Evolutionary conservation across 2,797 vertebrate species (phyloP), one percentile per base, ranked within the genome.

Genomic region (Sebastes minor): DNA sequence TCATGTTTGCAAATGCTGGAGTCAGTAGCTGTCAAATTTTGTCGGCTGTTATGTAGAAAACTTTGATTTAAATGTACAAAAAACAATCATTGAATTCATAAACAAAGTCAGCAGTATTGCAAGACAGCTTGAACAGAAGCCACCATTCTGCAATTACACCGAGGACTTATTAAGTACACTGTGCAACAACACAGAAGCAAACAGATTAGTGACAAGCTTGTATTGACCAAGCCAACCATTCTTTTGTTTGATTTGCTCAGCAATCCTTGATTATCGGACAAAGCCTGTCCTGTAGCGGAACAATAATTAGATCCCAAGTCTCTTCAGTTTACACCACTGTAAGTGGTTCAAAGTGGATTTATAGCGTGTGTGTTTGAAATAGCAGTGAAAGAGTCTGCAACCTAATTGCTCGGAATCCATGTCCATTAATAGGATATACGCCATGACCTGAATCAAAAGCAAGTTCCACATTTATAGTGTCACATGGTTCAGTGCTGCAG

Each of bases 261-360:
- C 35, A 52, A 38, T 55, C 52, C n/a, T 27, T 35, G 27, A 73
- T 35, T 70, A 74, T 82, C 0, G 12, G 60, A 67, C 60, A 71
- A 76, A 52, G 56, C 63, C 56, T 25, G 4, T 64, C n/a, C 57
- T 67, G 32, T 11, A 49, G 27, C 55, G 18, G 52, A 85, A 59
- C 35, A 78, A 71, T 81, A 81, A 85, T 84, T 79, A 66, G 16
- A 77, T 84, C 68, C 49, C 35, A 33, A 56, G 67, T 77, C 52
- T 76, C 69, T 52, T 77, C 28, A n/a, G 25, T 62, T 83, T 80
- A 35, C 28, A 11, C 8, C 49, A 49, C 18, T 46, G 25, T 27
- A 69, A 86, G 71, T 76, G 35, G 16, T 66, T 87, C 62, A 78
- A 72, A 79, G 72, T n/a, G 22, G 62, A 67, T 86, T 73, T 42